Conservation (phyloP, 2,888 invertebrate species). For the Papilio elwesi region DNA sequence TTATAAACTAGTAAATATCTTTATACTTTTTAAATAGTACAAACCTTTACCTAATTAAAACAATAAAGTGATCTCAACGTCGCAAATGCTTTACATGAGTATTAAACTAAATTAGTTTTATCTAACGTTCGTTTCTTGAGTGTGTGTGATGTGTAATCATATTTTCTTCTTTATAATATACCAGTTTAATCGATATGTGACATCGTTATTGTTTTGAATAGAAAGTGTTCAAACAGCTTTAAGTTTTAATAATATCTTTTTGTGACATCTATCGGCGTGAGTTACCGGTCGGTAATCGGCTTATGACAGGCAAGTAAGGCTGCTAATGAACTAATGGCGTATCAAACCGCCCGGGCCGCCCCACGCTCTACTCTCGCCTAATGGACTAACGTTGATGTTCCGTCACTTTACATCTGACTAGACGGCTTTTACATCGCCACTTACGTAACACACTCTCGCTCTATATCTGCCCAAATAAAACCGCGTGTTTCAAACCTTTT, state of each 20-base stretch:
- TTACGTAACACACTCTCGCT: constrained; percentile 63
- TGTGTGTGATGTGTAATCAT: too few relatives aligned
- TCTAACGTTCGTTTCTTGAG: not conserved
- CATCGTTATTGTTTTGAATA: constrained; percentile 3
- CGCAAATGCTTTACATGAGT: not conserved
- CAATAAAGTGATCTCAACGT: not conserved
- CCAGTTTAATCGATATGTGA: not conserved
- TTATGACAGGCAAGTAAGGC: constrained; percentile 66
- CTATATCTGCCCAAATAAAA: constrained; percentile 51
- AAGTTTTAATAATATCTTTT: constrained; percentile 17
- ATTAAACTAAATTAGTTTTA: not conserved
- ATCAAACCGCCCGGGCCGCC: constrained; percentile 66
- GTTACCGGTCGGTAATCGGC: constrained; percentile 53
- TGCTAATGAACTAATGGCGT: constrained; percentile 81
- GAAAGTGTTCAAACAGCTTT: constrained; percentile 18
- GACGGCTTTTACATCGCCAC: constrained; percentile 76
- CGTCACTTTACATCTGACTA: constrained; percentile 82
- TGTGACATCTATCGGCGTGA: constrained; percentile 41
- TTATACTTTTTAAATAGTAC: not conserved
- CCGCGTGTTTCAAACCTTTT: constrained; percentile 19
- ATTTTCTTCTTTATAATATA: too few relatives aligned
- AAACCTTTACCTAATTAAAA: not conserved
- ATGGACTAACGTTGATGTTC: constrained; percentile 79
- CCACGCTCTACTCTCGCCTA: constrained; percentile 57
- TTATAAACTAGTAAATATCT: too few relatives aligned